Evolutionary conservation across 37 sponge, comb jelly and placozoan species (phyloP).

Genomic region (Eunapius fragilis): DNA sequence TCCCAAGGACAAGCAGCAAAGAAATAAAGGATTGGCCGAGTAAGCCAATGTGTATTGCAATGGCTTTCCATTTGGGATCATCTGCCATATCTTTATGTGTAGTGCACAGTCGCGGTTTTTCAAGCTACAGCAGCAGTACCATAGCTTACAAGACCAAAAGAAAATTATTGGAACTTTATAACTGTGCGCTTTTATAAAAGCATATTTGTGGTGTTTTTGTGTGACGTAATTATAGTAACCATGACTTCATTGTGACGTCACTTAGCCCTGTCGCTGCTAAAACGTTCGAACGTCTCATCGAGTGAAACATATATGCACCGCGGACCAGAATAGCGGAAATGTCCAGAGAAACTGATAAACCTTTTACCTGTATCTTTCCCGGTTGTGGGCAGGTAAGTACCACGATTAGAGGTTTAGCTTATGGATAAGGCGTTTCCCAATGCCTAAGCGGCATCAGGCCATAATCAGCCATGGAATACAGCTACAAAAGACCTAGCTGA

Average conservation of each 20-base stretch:
- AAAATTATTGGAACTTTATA: conserved; percentile 27
- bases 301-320: neutral
- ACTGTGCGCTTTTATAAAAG: neutral
- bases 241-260: conserved; percentile 21
- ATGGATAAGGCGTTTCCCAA: neutral
- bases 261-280: neutral
- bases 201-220: neutral
- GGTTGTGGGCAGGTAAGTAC: conserved; percentile 84
- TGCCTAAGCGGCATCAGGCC: neutral
- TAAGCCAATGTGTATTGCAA: conserved; percentile 1
- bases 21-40: conserved; percentile 31
- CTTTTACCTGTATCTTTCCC: conserved; percentile 61
- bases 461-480: neutral
- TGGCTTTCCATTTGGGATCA: neutral
- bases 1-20: conserved; percentile 5
- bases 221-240: neutral
- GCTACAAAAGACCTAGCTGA: neutral
- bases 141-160: conserved; percentile 18
- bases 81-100: neutral
- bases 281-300: neutral
- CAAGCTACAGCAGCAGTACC: conserved; percentile 32
- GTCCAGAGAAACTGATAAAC: conserved; percentile 70
- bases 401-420: neutral
- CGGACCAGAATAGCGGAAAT: neutral
- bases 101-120: conserved; percentile 29